These are phyloP conservation scores for Lycaena phlaeas DNA, from an alignment of 2,888 invertebrate genomes.

Conservation along the genomic window DNA sequence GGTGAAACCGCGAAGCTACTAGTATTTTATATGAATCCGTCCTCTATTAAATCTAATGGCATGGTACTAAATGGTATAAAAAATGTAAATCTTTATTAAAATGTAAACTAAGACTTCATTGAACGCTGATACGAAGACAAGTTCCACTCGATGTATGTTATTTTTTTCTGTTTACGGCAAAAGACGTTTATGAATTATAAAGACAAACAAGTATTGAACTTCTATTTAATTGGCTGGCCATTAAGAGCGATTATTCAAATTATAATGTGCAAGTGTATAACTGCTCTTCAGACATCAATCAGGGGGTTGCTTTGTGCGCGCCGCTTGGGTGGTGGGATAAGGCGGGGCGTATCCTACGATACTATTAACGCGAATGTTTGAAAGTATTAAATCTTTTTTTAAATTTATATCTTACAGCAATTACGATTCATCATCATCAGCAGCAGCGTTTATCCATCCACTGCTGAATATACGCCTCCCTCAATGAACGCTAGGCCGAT, in stretches of 20 bases:
- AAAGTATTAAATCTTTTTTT: constrained; percentile 1
- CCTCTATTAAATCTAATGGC: too few relatives aligned
- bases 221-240: constrained; percentile 8
- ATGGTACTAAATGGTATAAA: too few relatives aligned
- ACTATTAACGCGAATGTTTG: too few relatives aligned
- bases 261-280: constrained; percentile 28
- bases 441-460: too few relatives aligned
- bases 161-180: neutral
- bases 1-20: too few relatives aligned
- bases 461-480: too few relatives aligned
- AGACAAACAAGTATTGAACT: constrained; percentile 18
- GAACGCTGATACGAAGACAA: neutral
- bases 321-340: constrained; percentile 61
- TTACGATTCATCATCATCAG: neutral
- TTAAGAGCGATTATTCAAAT: constrained; percentile 11
- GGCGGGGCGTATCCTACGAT: neutral
- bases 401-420: too few relatives aligned
- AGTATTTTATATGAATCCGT: too few relatives aligned
- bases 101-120: too few relatives aligned
- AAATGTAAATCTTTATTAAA: too few relatives aligned
- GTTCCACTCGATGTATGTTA: neutral
- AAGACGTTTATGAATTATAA: constrained; percentile 16
- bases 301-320: constrained; percentile 41
- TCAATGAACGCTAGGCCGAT: too few relatives aligned
- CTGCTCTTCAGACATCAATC: constrained; percentile 64